Conservation (phyloP, 2,888 invertebrate species). For the Nymphalis polychloros region DNA sequence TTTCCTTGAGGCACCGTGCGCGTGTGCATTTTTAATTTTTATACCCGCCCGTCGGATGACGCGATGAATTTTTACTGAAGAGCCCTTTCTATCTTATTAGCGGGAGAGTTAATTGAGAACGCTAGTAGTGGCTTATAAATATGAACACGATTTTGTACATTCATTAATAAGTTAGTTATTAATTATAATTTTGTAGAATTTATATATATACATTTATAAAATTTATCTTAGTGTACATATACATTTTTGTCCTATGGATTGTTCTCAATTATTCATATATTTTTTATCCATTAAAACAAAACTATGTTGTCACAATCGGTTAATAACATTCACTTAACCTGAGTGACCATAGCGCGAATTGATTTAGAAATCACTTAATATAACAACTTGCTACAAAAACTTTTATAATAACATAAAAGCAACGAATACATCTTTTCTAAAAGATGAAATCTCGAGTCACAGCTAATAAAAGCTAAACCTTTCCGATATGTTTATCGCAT, state of each 20-base stretch:
- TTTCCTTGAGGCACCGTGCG: slow-evolving; percentile 71
- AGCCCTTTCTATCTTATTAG: slow-evolving; percentile 70
- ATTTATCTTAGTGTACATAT: no score
- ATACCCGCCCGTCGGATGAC: slow-evolving; percentile 69
- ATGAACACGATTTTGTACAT: slow-evolving; percentile 15
- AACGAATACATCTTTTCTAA: slow-evolving; percentile 15
- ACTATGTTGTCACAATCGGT: no score
- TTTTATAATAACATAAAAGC: background rate
- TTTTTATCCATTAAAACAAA: no score
- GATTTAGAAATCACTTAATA: background rate
- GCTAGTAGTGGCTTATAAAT: slow-evolving; percentile 28
- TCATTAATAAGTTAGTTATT: slow-evolving; percentile 6
- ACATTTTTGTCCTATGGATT: no score
- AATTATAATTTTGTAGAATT: background rate
- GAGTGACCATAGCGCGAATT: no score
- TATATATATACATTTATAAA: no score
- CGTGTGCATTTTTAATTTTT: slow-evolving; percentile 79
- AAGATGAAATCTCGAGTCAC: slow-evolving; percentile 59
- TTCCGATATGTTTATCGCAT: slow-evolving; percentile 74
- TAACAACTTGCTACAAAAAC: background rate
- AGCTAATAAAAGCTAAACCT: slow-evolving; percentile 74
- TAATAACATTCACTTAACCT: no score
- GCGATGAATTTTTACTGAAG: slow-evolving; percentile 76
- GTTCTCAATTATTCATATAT: no score
- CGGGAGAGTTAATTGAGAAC: slow-evolving; percentile 47